Conservation (phyloP, 2,888 invertebrate species). For the Watsonalla binaria region DNA sequence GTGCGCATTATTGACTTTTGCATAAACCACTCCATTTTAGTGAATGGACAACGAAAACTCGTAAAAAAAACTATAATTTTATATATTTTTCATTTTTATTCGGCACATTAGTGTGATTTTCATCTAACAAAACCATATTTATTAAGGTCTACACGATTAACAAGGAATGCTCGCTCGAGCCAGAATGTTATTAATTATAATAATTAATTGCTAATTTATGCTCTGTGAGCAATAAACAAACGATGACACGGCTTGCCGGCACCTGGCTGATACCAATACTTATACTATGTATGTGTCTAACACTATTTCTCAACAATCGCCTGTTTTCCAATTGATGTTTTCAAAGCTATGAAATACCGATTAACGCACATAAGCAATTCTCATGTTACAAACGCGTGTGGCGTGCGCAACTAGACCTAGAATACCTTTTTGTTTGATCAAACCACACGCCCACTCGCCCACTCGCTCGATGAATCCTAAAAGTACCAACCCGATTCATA, state of each 20-base stretch:
- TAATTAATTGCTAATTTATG: constrained; percentile 53
- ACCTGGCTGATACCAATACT: constrained; percentile 21
- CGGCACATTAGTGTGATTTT: too few species aligned
- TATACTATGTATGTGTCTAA: background rate
- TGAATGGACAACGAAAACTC: too few species aligned
- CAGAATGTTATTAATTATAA: constrained; percentile 29
- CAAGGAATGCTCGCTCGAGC: constrained; percentile 2
- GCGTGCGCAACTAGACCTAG: background rate
- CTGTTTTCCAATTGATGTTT: background rate
- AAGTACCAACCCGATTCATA: constrained; percentile 10
- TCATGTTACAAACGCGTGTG: background rate
- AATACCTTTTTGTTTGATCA: constrained; percentile 13
- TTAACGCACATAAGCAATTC: background rate
- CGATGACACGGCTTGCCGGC: constrained; percentile 20
- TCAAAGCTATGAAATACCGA: background rate
- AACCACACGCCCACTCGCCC: constrained; percentile 11
- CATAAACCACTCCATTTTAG: too few species aligned
- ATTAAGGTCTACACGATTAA: background rate
- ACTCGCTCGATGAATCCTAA: constrained; percentile 12
- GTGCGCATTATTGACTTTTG: background rate
- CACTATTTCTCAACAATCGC: background rate
- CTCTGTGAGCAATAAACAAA: constrained; percentile 36
- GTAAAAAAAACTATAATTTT: too few species aligned
- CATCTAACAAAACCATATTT: background rate
- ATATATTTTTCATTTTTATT: too few species aligned